A percentile compares a stretch with the other conserved stretches of the same genome.
Evolutionary conservation across 2,113 vertebrate species (phyloP).

Genomic region (Typhlomys cinereus): DNA sequence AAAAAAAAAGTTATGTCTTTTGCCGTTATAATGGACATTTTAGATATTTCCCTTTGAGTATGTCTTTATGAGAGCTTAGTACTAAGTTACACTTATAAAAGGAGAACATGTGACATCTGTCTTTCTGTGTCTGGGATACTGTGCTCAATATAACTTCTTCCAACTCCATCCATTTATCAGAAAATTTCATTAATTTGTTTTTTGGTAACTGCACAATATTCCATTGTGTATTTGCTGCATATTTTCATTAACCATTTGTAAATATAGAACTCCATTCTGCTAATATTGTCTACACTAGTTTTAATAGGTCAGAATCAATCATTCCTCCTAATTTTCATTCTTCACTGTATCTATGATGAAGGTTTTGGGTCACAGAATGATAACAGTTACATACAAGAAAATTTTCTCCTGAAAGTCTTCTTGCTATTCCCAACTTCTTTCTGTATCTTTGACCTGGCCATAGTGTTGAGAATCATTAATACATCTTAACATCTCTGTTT

Average conservation of each 20-base stretch:
- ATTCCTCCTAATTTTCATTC: background rate
- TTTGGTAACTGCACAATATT: too few relatives aligned
- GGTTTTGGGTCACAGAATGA: background rate
- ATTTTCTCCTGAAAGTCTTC: background rate
- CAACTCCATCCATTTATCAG: too few relatives aligned
- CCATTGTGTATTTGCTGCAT: too few relatives aligned
- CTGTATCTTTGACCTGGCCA: background rate
- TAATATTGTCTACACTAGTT: background rate
- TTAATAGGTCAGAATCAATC: background rate
- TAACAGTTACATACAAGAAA: background rate
- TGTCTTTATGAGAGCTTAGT: too few relatives aligned
- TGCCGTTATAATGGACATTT: too few relatives aligned
- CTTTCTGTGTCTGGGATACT: background rate
- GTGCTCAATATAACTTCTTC: background rate
- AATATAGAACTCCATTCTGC: background rate
- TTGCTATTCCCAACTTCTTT: background rate
- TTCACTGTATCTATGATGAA: background rate
- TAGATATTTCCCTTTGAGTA: too few relatives aligned
- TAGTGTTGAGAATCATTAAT: background rate
- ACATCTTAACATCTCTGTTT: background rate
- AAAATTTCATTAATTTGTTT: too few relatives aligned
- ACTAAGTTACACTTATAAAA: too few relatives aligned
- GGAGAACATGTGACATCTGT: too few relatives aligned
- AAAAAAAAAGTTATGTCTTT: too few relatives aligned
- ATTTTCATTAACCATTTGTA: too few relatives aligned